Conservation (phyloP, 2,113 vertebrate genomes). For the Reinhardtius hippoglossoides region DNA sequence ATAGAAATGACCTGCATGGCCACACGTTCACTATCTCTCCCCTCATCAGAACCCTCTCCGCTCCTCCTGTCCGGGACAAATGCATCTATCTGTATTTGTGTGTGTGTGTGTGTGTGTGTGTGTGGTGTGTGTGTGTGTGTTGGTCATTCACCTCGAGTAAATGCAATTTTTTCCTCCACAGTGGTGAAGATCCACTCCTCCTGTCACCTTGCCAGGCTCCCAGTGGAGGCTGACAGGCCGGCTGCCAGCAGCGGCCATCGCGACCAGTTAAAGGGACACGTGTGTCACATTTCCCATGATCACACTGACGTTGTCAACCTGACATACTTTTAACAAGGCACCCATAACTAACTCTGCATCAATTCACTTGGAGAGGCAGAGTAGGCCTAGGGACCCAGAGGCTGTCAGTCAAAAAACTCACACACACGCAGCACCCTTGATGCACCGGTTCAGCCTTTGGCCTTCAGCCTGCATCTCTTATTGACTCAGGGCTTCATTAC, state of each 20-base stretch:
- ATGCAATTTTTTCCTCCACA: constrained; percentile 70
- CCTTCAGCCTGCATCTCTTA: constrained; percentile 76
- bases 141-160: constrained; percentile 61
- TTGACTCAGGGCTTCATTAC: constrained; percentile 80
- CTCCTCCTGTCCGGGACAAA: constrained; percentile 26
- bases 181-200: constrained; percentile 66
- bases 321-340: constrained; percentile 73
- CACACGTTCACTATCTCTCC: constrained; percentile 32
- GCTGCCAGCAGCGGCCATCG: constrained; percentile 72
- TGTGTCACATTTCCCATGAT: constrained; percentile 76
- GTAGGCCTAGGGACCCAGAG: constrained; percentile 43
- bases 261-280: constrained; percentile 73
- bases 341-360: constrained; percentile 68
- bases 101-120: constrained; percentile 2
- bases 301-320: constrained; percentile 69
- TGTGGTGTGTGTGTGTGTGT: constrained; percentile 1
- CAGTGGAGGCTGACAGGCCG: constrained; percentile 69
- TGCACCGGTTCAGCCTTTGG: constrained; percentile 68
- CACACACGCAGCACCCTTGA: constrained; percentile 48
- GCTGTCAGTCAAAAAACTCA: constrained; percentile 66
- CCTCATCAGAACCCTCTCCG: constrained; percentile 28
- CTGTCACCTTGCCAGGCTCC: constrained; percentile 73
- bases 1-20: constrained; percentile 26
- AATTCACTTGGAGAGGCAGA: constrained; percentile 40
- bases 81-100: constrained; percentile 26